Base-by-base conservation (phyloP, 1,140 invertebrate genomes). In the Gonatopus flavifemur region DNA sequence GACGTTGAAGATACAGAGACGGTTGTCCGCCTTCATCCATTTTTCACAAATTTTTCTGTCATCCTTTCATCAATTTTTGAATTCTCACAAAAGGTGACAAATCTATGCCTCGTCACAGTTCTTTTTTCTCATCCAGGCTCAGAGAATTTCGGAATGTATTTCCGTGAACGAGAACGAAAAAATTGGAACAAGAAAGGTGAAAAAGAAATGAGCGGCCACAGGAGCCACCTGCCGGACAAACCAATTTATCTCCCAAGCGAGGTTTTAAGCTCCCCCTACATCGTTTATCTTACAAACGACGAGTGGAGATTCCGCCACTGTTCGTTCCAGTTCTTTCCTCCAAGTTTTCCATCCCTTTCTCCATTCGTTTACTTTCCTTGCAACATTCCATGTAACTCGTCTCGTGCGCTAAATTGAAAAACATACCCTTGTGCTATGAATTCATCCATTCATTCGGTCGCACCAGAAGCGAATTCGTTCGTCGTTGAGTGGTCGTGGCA, bases 191-290 rank as follows among this genome's bases (percentile, higher is more conserved):
- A n/a, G n/a, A n/a, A n/a, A n/a, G n/a, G n/a, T n/a, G n/a, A n/a
- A n/a, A n/a, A n/a, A n/a, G n/a, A n/a, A n/a, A n/a, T n/a, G n/a
- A n/a, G n/a, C n/a, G n/a, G n/a, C n/a, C n/a, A n/a, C 48, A 38
- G 52, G 35, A 57, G 48, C 64, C 60, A 59, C 62, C 57, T 59
- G 59, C 64, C 62, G 59, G 61, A 58, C 66, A 57, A 56, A 60
- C 64, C 69, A 70, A 72, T 72, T 72, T 70, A 72, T 70, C 69
- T 70, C 60, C 54, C 64, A 60, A 48, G 62, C 69, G 59, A 67
- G 66, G 66, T 59, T 64, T 64, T 66, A 63, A 67, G 62, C 64
- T n/a, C n/a, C n/a, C 63, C 57, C 56, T 59, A 52, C 53, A 62
- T 70, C 64, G 69, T 70, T 71, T 69, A 68, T 71, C 69, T 71